Percentiles rank a stretch among this genome's conserved stretches.
phyloP scores from a whole-genome alignment of 2,888 invertebrate species.

The Eurytoma adleriae region DNA sequence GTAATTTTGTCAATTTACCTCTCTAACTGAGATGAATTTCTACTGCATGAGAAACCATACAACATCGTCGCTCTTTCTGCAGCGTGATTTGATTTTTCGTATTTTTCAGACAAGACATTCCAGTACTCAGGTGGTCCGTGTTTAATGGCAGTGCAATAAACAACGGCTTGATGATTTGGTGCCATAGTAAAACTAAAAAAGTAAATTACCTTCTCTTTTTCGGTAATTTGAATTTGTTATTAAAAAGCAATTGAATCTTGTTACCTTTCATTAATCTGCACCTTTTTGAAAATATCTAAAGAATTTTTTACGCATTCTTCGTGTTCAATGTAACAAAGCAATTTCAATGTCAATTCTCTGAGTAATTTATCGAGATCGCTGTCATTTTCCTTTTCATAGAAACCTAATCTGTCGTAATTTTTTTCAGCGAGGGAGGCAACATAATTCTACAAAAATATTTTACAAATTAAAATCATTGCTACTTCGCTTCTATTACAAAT shows the following conservation, averaged over 20 bases:
- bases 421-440: constrained; percentile 81
- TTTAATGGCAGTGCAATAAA: constrained; percentile 85
- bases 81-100: constrained; percentile 81
- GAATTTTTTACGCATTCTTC: constrained; percentile 59
- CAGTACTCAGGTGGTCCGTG: constrained; percentile 84
- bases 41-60: constrained; percentile 82
- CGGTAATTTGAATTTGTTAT: neutral
- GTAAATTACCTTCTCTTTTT: neutral
- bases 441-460: constrained; percentile 78
- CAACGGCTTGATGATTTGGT: constrained; percentile 82
- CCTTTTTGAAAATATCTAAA: constrained; percentile 12
- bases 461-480: no score
- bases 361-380: constrained; percentile 81
- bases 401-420: constrained; percentile 80
- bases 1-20: constrained; percentile 67
- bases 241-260: neutral
- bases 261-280: constrained; percentile 15
- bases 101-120: constrained; percentile 85
- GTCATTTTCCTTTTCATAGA: constrained; percentile 81
- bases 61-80: constrained; percentile 83
- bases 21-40: constrained; percentile 78
- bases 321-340: constrained; percentile 64
- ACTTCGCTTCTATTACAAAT: no score
- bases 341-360: constrained; percentile 65
- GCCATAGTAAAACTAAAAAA: constrained; percentile 79